Evolutionary conservation across 2,113 vertebrate genomes (phyloP).

Genomic region (Cynocephalus volans): DNA sequence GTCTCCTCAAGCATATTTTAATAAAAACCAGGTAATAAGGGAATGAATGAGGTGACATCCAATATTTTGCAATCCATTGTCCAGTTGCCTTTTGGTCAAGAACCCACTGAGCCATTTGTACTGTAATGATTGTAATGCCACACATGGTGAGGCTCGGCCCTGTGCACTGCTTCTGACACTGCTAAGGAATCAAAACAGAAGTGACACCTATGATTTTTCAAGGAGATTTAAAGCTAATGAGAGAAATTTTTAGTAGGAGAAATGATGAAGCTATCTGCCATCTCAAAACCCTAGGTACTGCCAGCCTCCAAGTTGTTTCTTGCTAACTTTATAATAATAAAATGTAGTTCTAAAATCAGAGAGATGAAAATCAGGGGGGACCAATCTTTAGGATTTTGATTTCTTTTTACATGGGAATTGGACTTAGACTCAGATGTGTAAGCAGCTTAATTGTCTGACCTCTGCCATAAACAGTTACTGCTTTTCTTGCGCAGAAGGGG

Average conservation of each 20-base stretch:
- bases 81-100: background rate
- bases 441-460: background rate
- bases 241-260: background rate
- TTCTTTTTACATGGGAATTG: background rate
- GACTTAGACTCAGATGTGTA: background rate
- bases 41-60: background rate
- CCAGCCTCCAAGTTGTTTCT: background rate
- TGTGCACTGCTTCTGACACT: background rate
- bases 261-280: rapidly evolving
- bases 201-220: background rate
- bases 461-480: background rate
- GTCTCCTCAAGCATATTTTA: background rate
- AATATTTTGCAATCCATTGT: background rate
- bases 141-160: rapidly evolving
- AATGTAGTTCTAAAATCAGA: background rate
- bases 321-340: background rate
- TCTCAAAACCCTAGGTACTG: background rate
- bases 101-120: background rate
- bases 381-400: background rate
- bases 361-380: background rate
- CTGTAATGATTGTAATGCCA: background rate
- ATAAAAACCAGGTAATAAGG: background rate
- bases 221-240: background rate
- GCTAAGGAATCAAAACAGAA: background rate
- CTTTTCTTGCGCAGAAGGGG: background rate